These are phyloP conservation scores for Drosophila histrio DNA, from an alignment of 2,888 invertebrate species.

Conservation along the genomic window DNA sequence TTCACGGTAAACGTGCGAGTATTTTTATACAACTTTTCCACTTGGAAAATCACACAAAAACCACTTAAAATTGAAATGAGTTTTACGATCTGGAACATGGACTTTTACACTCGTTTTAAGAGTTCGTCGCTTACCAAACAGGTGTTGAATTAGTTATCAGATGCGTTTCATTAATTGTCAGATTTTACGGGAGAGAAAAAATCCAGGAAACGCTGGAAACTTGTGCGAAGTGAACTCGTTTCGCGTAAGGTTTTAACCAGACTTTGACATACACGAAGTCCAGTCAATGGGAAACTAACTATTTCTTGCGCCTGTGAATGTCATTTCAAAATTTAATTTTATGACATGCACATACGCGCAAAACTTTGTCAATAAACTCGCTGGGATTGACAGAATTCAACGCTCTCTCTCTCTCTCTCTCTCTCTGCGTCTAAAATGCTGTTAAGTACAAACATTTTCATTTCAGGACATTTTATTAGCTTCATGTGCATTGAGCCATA, in stretches of 20 bases:
- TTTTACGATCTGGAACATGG: neutral
- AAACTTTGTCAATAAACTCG: conserved; percentile 35
- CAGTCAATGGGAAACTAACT: conserved; percentile 20
- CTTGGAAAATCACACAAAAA: neutral
- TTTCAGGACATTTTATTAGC: conserved; percentile 52
- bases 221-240: conserved; percentile 17
- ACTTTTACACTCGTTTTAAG: too few relatives aligned
- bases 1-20: neutral
- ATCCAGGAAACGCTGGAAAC: neutral
- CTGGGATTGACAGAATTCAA: conserved; percentile 39
- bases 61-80: neutral
- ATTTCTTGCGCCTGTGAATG: conserved; percentile 5
- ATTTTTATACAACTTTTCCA: neutral
- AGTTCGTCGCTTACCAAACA: neutral
- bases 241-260: conserved; percentile 49
- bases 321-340: conserved; percentile 38
- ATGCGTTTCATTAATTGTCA: neutral
- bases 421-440: conserved; percentile 9
- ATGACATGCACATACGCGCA: conserved; percentile 20
- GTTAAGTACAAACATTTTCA: conserved; percentile 49
- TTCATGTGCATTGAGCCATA: conserved; percentile 37
- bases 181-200: neutral
- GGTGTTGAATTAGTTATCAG: conserved; percentile 6
- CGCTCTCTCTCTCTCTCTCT: too few relatives aligned
- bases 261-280: conserved; percentile 12